phyloP scores from a whole-genome alignment of 2,113 vertebrate genomes.

The Gambusia holbrooki region DNA sequence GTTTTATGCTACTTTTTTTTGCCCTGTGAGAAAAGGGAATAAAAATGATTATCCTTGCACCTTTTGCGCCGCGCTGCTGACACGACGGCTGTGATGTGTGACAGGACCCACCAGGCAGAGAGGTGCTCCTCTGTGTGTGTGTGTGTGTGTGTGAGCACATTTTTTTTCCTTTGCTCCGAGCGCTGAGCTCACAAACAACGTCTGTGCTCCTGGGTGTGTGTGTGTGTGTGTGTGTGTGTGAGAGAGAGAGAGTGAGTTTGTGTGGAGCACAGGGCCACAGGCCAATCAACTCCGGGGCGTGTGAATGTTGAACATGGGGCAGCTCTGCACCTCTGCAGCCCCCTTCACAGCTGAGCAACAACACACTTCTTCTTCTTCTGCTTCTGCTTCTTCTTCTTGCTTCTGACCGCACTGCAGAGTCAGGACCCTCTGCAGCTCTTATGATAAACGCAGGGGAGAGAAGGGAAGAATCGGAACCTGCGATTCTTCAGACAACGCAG shows the following conservation, averaged over 20 bases:
- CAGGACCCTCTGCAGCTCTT: slow-evolving; percentile 28
- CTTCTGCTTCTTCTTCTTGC: slow-evolving; percentile 61
- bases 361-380: slow-evolving; percentile 56
- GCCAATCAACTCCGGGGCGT: slow-evolving; percentile 60
- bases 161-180: slow-evolving; percentile 6
- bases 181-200: slow-evolving; percentile 48
- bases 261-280: slow-evolving; percentile 55
- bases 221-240: background rate
- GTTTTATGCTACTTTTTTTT: background rate
- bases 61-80: slow-evolving; percentile 14
- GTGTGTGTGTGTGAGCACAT: background rate
- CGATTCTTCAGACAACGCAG: slow-evolving; percentile 4
- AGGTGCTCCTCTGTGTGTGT: slow-evolving; percentile 11
- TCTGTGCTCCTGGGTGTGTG: slow-evolving; percentile 67
- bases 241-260: background rate
- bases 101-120: slow-evolving; percentile 31
- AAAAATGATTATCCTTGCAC: background rate
- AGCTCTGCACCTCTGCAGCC: slow-evolving; percentile 59
- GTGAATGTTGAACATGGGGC: slow-evolving; percentile 68
- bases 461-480: slow-evolving; percentile 7
- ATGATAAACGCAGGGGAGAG: slow-evolving; percentile 43
- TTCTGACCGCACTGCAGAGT: slow-evolving; percentile 57
- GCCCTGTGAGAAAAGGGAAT: background rate
- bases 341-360: slow-evolving; percentile 59
- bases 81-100: slow-evolving; percentile 48